Evolutionary conservation across 2,113 vertebrate species (phyloP).

Genomic region (Gymnobelideus leadbeateri): DNA sequence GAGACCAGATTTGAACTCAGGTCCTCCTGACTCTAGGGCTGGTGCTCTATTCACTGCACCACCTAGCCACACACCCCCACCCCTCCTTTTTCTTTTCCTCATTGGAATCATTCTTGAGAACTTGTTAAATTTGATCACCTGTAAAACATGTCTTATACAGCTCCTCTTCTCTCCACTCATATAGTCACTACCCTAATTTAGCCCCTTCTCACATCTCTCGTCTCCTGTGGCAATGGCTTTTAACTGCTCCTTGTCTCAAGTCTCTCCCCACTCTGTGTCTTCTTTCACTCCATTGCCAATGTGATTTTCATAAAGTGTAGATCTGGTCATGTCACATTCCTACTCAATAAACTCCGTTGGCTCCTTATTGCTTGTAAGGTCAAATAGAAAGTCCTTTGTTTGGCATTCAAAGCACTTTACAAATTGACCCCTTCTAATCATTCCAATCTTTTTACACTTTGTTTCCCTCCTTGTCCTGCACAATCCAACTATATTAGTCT

Average conservation of each 20-base stretch:
- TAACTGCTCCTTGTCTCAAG: not conserved
- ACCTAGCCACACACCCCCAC: no score
- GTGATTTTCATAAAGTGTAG: not conserved
- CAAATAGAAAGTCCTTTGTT: not conserved
- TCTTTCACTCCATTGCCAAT: not conserved
- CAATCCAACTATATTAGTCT: not conserved
- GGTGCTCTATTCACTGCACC: no score
- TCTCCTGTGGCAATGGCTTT: not conserved
- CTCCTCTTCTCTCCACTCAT: not conserved
- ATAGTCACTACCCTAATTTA: not conserved
- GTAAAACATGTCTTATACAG: not conserved
- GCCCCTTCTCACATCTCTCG: not conserved
- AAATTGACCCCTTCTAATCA: not conserved
- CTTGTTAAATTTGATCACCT: not conserved
- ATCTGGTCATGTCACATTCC: not conserved
- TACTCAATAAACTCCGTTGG: not conserved
- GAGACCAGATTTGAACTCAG: no score
- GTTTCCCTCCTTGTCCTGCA: not conserved
- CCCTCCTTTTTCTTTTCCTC: not conserved
- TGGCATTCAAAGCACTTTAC: not conserved
- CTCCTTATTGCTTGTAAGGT: not conserved
- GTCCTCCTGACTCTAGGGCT: no score
- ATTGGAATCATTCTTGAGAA: not conserved
- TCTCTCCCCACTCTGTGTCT: not conserved
- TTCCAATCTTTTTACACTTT: not conserved